phyloP scores from a whole-genome alignment of 2,888 invertebrate genomes.

The Cremastinae sp. region DNA sequence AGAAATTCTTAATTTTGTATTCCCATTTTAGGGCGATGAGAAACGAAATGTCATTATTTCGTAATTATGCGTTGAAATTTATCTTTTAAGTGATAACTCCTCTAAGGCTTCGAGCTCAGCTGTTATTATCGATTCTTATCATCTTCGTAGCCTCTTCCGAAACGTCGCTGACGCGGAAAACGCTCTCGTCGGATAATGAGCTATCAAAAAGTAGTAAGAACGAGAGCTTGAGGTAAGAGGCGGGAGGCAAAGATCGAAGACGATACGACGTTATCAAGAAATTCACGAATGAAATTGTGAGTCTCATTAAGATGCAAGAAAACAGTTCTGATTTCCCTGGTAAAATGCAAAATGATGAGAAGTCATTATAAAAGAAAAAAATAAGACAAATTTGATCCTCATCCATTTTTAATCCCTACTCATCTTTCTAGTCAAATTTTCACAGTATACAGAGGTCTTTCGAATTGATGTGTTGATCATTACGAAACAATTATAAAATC shows the following conservation, averaged over 20 bases:
- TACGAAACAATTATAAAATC: no score
- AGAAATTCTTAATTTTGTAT: no score
- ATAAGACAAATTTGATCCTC: constrained; percentile 2
- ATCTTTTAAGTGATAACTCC: no score
- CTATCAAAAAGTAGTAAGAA: constrained; percentile 49
- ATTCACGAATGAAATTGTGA: constrained; percentile 41
- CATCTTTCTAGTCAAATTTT: constrained; percentile 1
- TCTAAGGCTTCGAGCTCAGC: constrained; percentile 1
- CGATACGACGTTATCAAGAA: constrained; percentile 36
- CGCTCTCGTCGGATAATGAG: constrained; percentile 53
- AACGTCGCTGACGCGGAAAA: constrained; percentile 15
- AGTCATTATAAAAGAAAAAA: constrained; percentile 34
- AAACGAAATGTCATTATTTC: no score
- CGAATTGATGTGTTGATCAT: no score
- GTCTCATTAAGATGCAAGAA: constrained; percentile 50
- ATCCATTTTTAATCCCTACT: not conserved
- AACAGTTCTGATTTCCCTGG: constrained; percentile 35
- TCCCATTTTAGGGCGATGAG: no score
- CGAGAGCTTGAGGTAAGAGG: constrained; percentile 19
- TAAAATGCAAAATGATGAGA: constrained; percentile 48
- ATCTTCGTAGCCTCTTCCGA: constrained; percentile 12
- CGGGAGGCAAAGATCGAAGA: constrained; percentile 6
- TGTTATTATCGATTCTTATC: constrained; percentile 13
- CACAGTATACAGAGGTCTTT: no score
- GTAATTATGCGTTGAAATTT: no score